These are phyloP conservation scores for Antrozous pallidus DNA, from an alignment of 2,797 vertebrate genomes.

Conservation along the genomic window DNA sequence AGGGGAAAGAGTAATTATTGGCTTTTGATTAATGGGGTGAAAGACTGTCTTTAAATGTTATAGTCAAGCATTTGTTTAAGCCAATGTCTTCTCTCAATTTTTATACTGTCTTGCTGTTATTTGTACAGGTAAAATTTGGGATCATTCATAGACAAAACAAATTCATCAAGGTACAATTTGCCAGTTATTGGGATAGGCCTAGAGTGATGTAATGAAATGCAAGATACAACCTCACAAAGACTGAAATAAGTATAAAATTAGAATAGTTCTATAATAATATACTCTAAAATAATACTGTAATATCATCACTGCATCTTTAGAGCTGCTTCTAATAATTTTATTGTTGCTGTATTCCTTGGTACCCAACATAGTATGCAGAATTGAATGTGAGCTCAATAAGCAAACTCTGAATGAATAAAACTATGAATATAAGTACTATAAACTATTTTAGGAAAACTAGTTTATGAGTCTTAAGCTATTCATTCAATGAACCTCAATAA, in stretches of 20 bases:
- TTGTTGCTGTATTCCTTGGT: not conserved
- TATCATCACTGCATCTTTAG: not conserved
- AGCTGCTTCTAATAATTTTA: not conserved
- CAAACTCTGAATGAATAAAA: conserved; percentile 31
- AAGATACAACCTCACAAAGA: not conserved
- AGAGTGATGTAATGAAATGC: not conserved
- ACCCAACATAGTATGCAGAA: not conserved
- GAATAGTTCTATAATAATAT: not conserved
- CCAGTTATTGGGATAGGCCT: not conserved
- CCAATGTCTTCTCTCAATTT: not conserved
- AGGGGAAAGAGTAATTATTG: not conserved
- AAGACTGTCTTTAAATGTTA: not conserved
- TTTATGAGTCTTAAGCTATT: conserved; percentile 38
- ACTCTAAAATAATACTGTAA: not conserved
- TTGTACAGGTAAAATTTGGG: not conserved
- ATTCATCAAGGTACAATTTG: not conserved
- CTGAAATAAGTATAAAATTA: not conserved
- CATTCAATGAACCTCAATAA: conserved; percentile 45
- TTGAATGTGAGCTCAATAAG: not conserved
- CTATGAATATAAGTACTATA: not conserved
- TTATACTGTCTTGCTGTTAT: not conserved
- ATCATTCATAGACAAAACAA: not conserved
- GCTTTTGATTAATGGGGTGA: not conserved
- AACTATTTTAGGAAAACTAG: not conserved
- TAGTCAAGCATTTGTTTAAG: not conserved